A percentile compares a stretch with the other conserved stretches of the same genome.
Evolutionary conservation across 2,113 vertebrate species (phyloP).

Genomic region (Ictalurus furcatus): DNA sequence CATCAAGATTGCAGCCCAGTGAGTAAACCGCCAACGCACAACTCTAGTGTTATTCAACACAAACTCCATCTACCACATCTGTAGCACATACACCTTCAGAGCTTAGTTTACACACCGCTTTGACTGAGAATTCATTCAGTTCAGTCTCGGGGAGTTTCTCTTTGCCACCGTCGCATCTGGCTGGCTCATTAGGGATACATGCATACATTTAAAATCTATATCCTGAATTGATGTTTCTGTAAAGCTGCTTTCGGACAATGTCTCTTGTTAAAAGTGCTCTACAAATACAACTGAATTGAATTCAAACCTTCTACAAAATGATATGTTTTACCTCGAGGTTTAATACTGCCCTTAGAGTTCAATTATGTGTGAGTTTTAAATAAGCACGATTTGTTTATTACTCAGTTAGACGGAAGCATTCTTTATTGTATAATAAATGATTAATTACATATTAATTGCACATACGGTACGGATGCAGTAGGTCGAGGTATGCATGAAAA

Average conservation of each 20-base stretch:
- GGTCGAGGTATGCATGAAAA: neutral
- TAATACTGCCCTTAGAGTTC: neutral
- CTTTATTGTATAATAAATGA: neutral
- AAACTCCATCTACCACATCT: neutral
- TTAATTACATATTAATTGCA: neutral
- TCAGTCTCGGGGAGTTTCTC: too few relatives aligned
- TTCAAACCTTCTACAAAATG: neutral
- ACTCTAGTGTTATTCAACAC: neutral
- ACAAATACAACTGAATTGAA: too few relatives aligned
- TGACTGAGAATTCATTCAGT: neutral
- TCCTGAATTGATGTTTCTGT: too few relatives aligned
- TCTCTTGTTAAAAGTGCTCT: too few relatives aligned
- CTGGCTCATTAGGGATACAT: too few relatives aligned
- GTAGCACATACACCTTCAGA: neutral
- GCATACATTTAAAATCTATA: too few relatives aligned
- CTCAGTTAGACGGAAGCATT: neutral
- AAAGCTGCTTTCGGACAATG: too few relatives aligned
- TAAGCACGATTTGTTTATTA: neutral
- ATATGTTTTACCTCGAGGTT: neutral
- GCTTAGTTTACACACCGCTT: too few relatives aligned
- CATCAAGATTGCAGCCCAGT: slow-evolving; percentile 98
- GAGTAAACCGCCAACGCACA: slow-evolving; percentile 62
- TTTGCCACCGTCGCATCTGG: too few relatives aligned
- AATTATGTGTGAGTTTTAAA: neutral
- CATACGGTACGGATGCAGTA: neutral